Percentiles rank a stretch among this genome's conserved stretches.
Evolutionary conservation across 1,140 invertebrate species (phyloP).

Genomic region (Drosophila kurseongensis): DNA sequence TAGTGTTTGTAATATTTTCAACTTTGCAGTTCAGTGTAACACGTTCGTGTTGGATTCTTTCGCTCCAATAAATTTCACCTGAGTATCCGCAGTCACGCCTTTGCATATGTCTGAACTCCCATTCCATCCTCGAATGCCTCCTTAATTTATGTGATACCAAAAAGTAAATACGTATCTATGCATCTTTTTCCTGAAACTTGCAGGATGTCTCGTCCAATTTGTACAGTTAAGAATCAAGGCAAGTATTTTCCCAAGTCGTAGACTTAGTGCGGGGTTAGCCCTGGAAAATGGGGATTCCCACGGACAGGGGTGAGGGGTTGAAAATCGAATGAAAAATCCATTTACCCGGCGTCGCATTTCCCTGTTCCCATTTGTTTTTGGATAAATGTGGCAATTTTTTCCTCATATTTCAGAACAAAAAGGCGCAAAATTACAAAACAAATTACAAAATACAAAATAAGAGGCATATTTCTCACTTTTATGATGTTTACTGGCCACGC

Average conservation of each 20-base stretch:
- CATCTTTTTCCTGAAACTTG: slow-evolving; percentile 36
- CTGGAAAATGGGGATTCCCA: slow-evolving; percentile 48
- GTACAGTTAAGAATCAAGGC: slow-evolving; percentile 29
- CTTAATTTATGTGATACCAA: slow-evolving; percentile 59
- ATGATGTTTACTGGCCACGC: slow-evolving; percentile 59
- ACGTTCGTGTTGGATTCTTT: slow-evolving; percentile 34
- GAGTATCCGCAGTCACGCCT: slow-evolving; percentile 68
- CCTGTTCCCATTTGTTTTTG: slow-evolving; percentile 19
- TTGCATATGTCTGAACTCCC: slow-evolving; percentile 64
- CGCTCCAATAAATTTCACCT: slow-evolving; percentile 69
- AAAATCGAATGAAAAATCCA: slow-evolving; percentile 77
- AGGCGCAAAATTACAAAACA: slow-evolving; percentile 58
- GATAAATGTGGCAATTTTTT: slow-evolving; percentile 78
- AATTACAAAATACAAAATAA: slow-evolving; percentile 76
- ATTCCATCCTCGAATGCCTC: slow-evolving; percentile 14
- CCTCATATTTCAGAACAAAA: slow-evolving; percentile 73
- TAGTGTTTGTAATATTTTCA: background rate
- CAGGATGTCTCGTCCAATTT: slow-evolving; percentile 55
- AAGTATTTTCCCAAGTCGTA: slow-evolving; percentile 20
- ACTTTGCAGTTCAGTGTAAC: slow-evolving; percentile 36
- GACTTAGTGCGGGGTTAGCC: slow-evolving; percentile 30
- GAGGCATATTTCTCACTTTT: slow-evolving; percentile 75
- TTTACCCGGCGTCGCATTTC: slow-evolving; percentile 35
- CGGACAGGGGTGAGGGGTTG: slow-evolving; percentile 12
- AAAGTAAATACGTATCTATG: slow-evolving; percentile 43